Evolutionary conservation across 2,113 vertebrate species (phyloP).

Genomic region (Cebus imitator): DNA sequence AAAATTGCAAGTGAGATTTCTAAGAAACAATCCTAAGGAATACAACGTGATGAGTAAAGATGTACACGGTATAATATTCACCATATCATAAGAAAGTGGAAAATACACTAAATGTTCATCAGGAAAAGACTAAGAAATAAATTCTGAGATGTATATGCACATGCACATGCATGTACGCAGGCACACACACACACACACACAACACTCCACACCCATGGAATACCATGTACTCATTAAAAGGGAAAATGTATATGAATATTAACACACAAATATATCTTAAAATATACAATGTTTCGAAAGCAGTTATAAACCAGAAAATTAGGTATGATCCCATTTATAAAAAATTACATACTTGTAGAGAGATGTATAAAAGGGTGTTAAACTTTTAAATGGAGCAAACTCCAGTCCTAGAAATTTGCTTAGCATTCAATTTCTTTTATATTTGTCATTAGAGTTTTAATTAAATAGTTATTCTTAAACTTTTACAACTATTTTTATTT

Average conservation of each 20-base stretch:
- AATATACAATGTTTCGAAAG: not conserved
- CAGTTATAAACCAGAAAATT: conserved; percentile 37
- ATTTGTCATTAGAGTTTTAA: conserved; percentile 6
- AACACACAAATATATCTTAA: not conserved
- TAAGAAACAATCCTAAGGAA: not conserved
- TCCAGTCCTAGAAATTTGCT: not conserved
- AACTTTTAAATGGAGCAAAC: not conserved
- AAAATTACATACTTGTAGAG: not conserved
- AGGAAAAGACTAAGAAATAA: conserved; percentile 20
- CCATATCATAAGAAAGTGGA: not conserved
- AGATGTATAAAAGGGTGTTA: not conserved
- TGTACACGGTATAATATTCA: not conserved
- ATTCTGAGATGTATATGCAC: not conserved
- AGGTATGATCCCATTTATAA: not conserved
- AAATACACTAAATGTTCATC: conserved; percentile 24
- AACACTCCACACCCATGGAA: not conserved
- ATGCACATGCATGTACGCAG: not conserved
- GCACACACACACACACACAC: not conserved
- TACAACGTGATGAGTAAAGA: not conserved
- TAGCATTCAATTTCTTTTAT: not conserved
- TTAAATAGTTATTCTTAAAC: not conserved
- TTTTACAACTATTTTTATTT: not conserved
- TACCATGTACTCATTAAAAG: not conserved
- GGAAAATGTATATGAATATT: not conserved
- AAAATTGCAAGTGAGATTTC: not conserved